Evolutionary conservation across 2,113 vertebrate species (phyloP), one percentile per base, ranked within the genome.

Genomic region (Xyrauchen texanus): DNA sequence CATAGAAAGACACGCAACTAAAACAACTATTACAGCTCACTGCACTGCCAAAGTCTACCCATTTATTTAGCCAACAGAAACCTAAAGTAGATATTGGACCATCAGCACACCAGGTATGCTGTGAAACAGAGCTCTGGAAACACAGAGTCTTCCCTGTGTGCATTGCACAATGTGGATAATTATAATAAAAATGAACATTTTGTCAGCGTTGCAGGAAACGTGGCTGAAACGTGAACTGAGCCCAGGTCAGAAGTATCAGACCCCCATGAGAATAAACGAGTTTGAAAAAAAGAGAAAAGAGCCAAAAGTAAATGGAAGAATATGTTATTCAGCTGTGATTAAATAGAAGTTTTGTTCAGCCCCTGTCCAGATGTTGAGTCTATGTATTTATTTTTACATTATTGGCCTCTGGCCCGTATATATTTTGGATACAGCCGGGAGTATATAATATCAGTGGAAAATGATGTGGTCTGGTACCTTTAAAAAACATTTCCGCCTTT

Each of bases 401-500:
- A 96, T 96, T 98, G 97, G 97, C 95, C 88, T 57, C 46, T 0
- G 76, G 95, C 97, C 96, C 95, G 93, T 98, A 96, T 98, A 97
- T 98, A 97, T 98, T 97, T 98, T 98, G 97, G 97, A 98, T 94
- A 95, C 94, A 94, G 93, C 93, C 90, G 94, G 94, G 96, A 98
- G 97, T 97, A 97, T 98, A 98, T 99, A 98, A 97, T 98, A 98
- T 96, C 96, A 94, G 94, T 98, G 97, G 96, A 98, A 98, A 99
- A 98, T 96, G 95, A 96, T 97, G 96, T 92, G 95, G 96, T 98
- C 96, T 98, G 96, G 96, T 98, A 97, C 96, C 97, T 98, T 98
- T 98, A 98, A 98, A 99, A 97, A 98, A 98, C 96, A 97, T 99
- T 98, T 98, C 96, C 97, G 95, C 95, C 95, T 97, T 95, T 96